phyloP scores from a whole-genome alignment of 2,888 invertebrate species.

The Eubasilissa splendida region DNA sequence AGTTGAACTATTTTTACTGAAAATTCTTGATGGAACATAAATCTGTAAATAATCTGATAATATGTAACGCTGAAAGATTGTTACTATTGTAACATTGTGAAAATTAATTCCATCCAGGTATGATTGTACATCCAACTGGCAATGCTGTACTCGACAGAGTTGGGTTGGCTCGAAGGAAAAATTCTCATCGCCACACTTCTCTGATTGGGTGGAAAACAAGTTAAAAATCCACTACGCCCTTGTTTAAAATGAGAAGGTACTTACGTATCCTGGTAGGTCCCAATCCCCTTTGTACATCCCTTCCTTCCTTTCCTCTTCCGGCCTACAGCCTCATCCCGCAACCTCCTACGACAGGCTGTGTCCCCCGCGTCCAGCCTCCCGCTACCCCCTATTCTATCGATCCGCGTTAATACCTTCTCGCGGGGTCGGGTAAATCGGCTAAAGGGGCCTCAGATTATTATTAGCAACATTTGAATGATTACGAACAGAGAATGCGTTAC shows the following conservation, averaged over 20 bases:
- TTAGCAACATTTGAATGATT: background rate
- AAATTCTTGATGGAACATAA: too few relatives aligned
- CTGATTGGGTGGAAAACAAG: too few relatives aligned
- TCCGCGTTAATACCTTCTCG: constrained; percentile 22
- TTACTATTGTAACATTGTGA: too few relatives aligned
- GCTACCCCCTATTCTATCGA: constrained; percentile 27
- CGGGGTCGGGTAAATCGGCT: background rate
- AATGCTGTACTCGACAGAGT: too few relatives aligned
- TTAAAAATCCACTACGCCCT: background rate
- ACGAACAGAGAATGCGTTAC: too few relatives aligned
- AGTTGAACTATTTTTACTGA: too few relatives aligned
- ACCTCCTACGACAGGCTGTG: constrained; percentile 7
- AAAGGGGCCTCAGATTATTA: background rate
- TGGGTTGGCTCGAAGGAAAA: too few relatives aligned
- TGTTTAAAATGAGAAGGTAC: background rate
- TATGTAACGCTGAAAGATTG: too few relatives aligned
- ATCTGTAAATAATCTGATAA: too few relatives aligned
- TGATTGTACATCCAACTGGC: too few relatives aligned
- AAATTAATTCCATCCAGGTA: too few relatives aligned
- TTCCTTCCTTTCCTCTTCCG: constrained; percentile 16
- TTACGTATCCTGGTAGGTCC: background rate
- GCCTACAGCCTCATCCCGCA: constrained; percentile 19
- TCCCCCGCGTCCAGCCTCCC: constrained; percentile 10
- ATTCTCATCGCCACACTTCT: too few relatives aligned
- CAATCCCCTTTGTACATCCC: constrained; percentile 7